Evolutionary conservation across 2,888 invertebrate species (phyloP), one percentile per base, ranked within the genome.

Genomic region (Bruchidius siliquastri): DNA sequence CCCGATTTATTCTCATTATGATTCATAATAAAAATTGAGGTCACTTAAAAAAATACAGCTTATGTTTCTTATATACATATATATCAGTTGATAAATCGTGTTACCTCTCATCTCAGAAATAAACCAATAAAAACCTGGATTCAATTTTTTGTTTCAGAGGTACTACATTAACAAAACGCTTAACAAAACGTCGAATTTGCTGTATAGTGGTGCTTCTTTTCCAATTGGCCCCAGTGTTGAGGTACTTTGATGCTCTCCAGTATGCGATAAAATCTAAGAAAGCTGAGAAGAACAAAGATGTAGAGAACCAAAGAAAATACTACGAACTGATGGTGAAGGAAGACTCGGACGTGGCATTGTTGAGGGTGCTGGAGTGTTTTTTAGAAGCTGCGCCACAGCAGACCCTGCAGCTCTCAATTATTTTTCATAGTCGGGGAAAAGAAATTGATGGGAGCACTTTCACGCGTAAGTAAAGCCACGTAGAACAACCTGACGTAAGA

Each of bases 331-430:
- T 94, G 92, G 87, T 94, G 73, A 92, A 92, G 79, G 94, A 94
- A 82, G 94, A 94, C 83, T 92, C 93, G 0, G 94, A 94, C 85
- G 93, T 94, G 0, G 93, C 94, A 0, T 86, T 95, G 74, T 87
- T 95, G 75, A 87, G 94, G 80, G 91, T 94, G 69, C 91, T 94
- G 81, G 94, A 95, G 85, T 94, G 94, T 84, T 94, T 94, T 84
- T 86, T 94, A 69, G 94, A 94, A 86, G 92, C 94, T 0, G 94
- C 94, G 0, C 94, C 94, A 0, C 94, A 94, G 83, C 93, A 93
- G 83, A 92, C 94, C 71, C 85, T 94, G 75, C 94, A 94, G 85
- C 88, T 93, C 49, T 90, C 92, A 32, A 89, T 94, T 78, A 88
- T 94, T 80, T 86, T 94, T 71, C 87, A 88, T 49, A 84, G 81